Conservation (phyloP, 2,888 invertebrate genomes). For the Aleiodes testaceus region DNA sequence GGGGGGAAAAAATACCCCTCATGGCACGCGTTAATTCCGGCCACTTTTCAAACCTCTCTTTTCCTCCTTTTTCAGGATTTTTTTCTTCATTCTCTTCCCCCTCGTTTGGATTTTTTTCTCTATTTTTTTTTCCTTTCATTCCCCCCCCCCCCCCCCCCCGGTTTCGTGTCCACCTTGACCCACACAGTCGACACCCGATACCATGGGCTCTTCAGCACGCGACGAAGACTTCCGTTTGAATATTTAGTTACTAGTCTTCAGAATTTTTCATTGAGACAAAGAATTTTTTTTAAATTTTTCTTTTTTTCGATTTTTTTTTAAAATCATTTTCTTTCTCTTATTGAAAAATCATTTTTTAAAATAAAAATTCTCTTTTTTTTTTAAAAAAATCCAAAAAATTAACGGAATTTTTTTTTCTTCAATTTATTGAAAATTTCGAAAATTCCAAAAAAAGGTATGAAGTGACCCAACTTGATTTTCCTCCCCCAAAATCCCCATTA, state of each 20-base stretch:
- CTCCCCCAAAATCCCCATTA: background rate
- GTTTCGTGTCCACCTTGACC: conserved; percentile 49
- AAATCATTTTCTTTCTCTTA: background rate
- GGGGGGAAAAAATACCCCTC: conserved; percentile 32
- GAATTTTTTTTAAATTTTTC: background rate
- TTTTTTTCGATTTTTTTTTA: background rate
- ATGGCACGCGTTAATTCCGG: conserved; percentile 68
- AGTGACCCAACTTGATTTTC: background rate
- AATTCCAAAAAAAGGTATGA: background rate
- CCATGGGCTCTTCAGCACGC: conserved; percentile 40
- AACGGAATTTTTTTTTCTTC: no score
- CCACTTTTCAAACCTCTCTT: conserved; percentile 67
- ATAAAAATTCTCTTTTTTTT: no score
- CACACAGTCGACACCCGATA: conserved; percentile 64
- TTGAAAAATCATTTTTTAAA: no score
- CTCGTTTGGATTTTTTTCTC: conserved; percentile 44
- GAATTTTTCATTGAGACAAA: background rate
- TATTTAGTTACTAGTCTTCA: conserved; percentile 38
- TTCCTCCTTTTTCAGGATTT: conserved; percentile 43
- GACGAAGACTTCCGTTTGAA: conserved; percentile 48
- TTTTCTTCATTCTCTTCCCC: conserved; percentile 40
- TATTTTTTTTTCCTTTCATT: conserved; percentile 34
- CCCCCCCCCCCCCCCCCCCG: no score
- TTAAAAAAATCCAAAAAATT: no score
- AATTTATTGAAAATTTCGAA: no score